Base-by-base conservation (phyloP, 2,888 invertebrate species). In the Aphidoletes aphidimyza region DNA sequence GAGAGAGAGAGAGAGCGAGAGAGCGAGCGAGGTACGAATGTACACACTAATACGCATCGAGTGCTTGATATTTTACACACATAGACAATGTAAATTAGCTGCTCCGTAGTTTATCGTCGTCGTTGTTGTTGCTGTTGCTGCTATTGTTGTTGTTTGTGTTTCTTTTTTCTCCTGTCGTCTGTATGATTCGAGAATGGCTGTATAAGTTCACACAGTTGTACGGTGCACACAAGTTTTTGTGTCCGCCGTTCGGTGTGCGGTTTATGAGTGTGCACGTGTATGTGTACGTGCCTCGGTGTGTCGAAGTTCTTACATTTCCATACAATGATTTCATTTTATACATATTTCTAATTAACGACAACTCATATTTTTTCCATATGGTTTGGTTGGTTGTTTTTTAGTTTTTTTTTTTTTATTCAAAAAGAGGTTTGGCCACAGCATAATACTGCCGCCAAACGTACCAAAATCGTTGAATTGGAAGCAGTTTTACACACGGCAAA, bases 291-390 rank as follows among this genome's bases (percentile, higher is more conserved):
- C n/a, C n/a, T n/a, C n/a, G 14, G 17, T 47, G 17, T 47, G 47
- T 47, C 9, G 47, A 47, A 9, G 19, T 47, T 47, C 47, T 47
- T 47, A 54, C 22, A 54, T 54, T n/a, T 54, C 54, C 54, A 22
- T 54, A 54, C 22, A 54, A 69, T 30, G 19, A 30, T 69, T 69
- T 69, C 54, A 22, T 69, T 42, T 26, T 30, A 69, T n/a, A 69
- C 69, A 69, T 69, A 69, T 69, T 69, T 69, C 69, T 69, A 26
- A 69, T 69, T 69, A 69, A 69, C 69, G 14, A 69, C 26, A 69
- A 54, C n/a, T 14, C 30, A 69, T 69, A 69, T 69, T 30, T 30
- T 19, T 30, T 69, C 69, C 69, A 14, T 54, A 54, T 69, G 42
- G 37, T 39, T 59, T 26, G 8, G n/a, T n/a, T n/a, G 34, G 30